Evolutionary conservation across 2,113 vertebrate genomes (phyloP).

Genomic region (Ceyx cyanopectus): DNA sequence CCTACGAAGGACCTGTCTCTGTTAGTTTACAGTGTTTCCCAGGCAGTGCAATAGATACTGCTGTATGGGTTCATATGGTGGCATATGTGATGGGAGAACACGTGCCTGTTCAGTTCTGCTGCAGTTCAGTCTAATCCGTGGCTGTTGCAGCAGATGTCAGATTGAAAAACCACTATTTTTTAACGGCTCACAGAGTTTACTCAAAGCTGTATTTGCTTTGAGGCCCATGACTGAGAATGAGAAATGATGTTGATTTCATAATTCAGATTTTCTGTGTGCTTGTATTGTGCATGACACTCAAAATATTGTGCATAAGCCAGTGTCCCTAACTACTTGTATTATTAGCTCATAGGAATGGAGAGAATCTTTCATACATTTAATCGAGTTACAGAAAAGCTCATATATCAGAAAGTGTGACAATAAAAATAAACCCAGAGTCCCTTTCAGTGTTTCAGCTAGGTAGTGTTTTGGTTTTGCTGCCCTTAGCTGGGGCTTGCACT

Average conservation of each 20-base stretch:
- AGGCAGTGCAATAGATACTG: neutral
- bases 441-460: neutral
- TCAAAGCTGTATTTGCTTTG: neutral
- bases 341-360: neutral
- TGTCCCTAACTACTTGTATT: neutral
- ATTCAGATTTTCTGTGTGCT: neutral
- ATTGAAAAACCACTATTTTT: neutral
- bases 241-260: neutral
- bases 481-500: neutral
- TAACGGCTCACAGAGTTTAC: neutral
- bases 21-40: neutral
- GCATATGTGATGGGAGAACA: neutral
- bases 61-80: rapidly evolving
- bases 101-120: neutral
- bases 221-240: neutral
- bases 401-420: neutral
- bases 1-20: neutral
- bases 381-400: neutral
- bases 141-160: rapidly evolving
- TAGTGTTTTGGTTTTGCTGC: neutral
- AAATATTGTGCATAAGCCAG: neutral
- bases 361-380: neutral
- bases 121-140: neutral
- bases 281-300: neutral
- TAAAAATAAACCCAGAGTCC: neutral